A percentile compares a stretch with the other conserved stretches of the same genome.
Evolutionary conservation across 2,888 invertebrate species (phyloP).

Genomic region (Macaria notata): DNA sequence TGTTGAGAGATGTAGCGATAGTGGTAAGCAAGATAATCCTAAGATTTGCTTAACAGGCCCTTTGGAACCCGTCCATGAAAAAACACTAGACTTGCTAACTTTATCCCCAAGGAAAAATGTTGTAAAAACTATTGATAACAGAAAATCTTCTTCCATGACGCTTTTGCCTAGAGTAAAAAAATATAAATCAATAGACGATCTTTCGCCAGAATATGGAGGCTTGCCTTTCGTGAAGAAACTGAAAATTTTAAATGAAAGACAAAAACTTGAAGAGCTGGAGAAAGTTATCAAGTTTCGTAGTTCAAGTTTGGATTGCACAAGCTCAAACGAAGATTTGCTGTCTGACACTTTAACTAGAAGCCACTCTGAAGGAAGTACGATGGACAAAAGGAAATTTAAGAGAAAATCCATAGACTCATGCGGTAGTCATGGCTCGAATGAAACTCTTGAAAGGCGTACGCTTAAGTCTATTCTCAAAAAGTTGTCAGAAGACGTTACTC

Average conservation of each 20-base stretch:
- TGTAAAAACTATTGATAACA: slow-evolving; percentile 50
- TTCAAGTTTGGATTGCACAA: slow-evolving; percentile 89
- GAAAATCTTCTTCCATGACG: slow-evolving; percentile 48
- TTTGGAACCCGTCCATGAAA: slow-evolving; percentile 73
- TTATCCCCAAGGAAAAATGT: slow-evolving; percentile 64
- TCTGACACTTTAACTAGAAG: slow-evolving; percentile 86
- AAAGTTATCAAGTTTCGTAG: slow-evolving; percentile 89
- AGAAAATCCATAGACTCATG: slow-evolving; percentile 68
- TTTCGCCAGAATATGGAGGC: slow-evolving; percentile 93
- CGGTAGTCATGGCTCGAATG: slow-evolving; percentile 84
- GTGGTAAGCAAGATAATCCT: slow-evolving; percentile 64
- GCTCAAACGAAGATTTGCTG: slow-evolving; percentile 82
- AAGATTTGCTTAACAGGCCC: slow-evolving; percentile 70
- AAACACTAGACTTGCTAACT: slow-evolving; percentile 70
- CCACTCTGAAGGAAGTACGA: slow-evolving; percentile 91
- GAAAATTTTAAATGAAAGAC: slow-evolving; percentile 93
- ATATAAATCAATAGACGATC: slow-evolving; percentile 92
- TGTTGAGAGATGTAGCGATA: slow-evolving; percentile 61
- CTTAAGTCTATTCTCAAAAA: slow-evolving; percentile 93
- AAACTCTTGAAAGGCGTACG: slow-evolving; percentile 90
- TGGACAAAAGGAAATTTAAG: slow-evolving; percentile 82
- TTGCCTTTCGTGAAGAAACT: slow-evolving; percentile 94
- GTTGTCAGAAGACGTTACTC: slow-evolving; percentile 86
- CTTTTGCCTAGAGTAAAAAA: slow-evolving; percentile 81
- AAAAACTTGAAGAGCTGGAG: slow-evolving; percentile 92